phyloP scores from a whole-genome alignment of 2,113 vertebrate genomes.

The Sminthopsis crassicaudata region DNA sequence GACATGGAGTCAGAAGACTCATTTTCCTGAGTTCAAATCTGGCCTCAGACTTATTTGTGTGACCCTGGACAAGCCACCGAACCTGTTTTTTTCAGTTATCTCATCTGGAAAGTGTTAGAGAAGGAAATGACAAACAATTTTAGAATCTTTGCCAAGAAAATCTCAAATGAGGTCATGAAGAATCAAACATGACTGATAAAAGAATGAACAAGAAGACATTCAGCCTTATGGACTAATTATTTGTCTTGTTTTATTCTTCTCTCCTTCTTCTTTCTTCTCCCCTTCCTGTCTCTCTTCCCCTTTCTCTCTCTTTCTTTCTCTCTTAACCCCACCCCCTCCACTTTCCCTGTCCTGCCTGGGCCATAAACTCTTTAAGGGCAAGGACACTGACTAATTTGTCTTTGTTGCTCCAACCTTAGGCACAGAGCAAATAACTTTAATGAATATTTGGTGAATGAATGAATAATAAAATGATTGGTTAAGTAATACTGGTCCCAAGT shows the following conservation, averaged over 20 bases:
- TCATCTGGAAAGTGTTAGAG: neutral
- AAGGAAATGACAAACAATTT: neutral
- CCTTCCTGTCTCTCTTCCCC: too few species aligned
- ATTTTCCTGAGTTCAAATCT: neutral
- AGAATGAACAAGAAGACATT: neutral
- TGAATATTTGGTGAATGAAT: neutral
- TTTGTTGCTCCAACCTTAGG: neutral
- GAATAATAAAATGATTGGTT: neutral
- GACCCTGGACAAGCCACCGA: neutral
- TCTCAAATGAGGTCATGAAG: neutral
- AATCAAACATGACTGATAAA: neutral
- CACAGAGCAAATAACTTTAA: neutral
- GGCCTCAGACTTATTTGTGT: neutral
- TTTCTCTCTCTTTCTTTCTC: too few species aligned
- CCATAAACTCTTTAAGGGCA: neutral
- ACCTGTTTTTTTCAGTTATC: neutral
- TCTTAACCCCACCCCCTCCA: too few species aligned
- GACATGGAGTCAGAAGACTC: neutral
- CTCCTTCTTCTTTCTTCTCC: neutral
- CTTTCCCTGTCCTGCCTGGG: neutral
- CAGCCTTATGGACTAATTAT: neutral
- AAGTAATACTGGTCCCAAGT: neutral
- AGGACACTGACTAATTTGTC: neutral
- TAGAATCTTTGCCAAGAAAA: neutral
- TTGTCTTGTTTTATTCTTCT: neutral